Base-by-base conservation (phyloP, 2,888 invertebrate genomes). In the Sinotaia quadrata region DNA sequence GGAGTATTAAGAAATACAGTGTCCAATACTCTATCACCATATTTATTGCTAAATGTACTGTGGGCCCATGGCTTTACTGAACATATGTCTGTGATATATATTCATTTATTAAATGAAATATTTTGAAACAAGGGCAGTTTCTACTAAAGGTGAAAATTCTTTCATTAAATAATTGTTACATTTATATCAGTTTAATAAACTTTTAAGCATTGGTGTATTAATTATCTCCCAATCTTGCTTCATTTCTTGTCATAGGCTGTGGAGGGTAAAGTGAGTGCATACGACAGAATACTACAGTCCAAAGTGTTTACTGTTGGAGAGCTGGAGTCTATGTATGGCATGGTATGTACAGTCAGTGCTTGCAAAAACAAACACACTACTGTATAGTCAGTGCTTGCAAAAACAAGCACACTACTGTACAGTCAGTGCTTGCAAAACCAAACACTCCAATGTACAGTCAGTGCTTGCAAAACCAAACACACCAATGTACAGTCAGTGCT, bases 241-340 rank as follows among this genome's bases (percentile, higher is more conserved):
- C 12, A 58, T 56, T 2, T 47, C 3, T 49, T 33, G n/a, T 77
- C 74, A 18, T 72, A 83, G 83, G 78, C 80, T 8, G 71, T 78
- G 44, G 74, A 74, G 21, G 80, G 77, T 36, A 75, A 74, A 27
- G 71, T 72, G 24, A 77, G 80, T 44, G 62, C 73, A 15, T 79
- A 80, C 44, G 78, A 81, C 68, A 67, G 80, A 59, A 74, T 77
- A 24, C 70, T 72, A 15, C 72, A 77, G n/a, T 84, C 78, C 71
- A 81, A 81, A 41, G 73, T 74, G 0, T 75, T 78, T 69, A 73
- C 67, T 1, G 68, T 82, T 10, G 71, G 67, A 15, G 71, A 74
- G 12, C 67, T 84, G 27, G 76, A 79, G 31, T 49, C 49, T 21
- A 78, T 80, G 37, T 84, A 78, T 61, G 60, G 69, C 24, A 71